These are phyloP conservation scores for Muntiacus muntjak DNA, from an alignment of 2,113 vertebrate genomes.

Conservation along the genomic window DNA sequence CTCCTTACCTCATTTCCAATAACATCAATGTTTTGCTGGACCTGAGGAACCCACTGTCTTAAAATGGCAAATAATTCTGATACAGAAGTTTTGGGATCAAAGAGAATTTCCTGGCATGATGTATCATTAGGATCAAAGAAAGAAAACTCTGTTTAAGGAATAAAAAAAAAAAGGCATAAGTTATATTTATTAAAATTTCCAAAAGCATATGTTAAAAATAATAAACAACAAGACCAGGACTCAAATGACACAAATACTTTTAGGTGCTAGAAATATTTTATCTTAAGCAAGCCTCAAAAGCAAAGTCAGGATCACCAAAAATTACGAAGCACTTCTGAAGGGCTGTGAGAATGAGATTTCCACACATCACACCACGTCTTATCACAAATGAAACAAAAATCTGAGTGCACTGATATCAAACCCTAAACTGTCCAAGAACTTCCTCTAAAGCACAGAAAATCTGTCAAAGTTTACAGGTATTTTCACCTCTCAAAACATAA, in stretches of 20 bases:
- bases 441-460: background rate
- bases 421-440: background rate
- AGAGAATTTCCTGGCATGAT: constrained; percentile 92
- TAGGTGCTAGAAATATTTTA: background rate
- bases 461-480: background rate
- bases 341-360: background rate
- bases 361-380: background rate
- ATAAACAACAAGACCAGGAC: background rate
- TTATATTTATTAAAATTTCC: background rate
- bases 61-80: constrained; percentile 97
- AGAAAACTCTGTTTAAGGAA: constrained; percentile 89
- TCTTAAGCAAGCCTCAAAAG: constrained; percentile 13
- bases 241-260: constrained; percentile 2
- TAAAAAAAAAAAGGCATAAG: background rate
- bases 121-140: constrained; percentile 97
- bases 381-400: background rate
- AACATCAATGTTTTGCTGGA: constrained; percentile 93
- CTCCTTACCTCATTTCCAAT: constrained; percentile 93
- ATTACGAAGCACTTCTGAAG: background rate
- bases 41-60: constrained; percentile 98
- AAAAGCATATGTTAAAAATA: constrained; percentile 23
- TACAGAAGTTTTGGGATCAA: constrained; percentile 90
- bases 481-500: constrained; percentile 14
- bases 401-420: background rate
- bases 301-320: background rate